These are phyloP conservation scores for Nasonia vitripennis DNA, from an alignment of 1,140 invertebrate species.

Conservation along the genomic window DNA sequence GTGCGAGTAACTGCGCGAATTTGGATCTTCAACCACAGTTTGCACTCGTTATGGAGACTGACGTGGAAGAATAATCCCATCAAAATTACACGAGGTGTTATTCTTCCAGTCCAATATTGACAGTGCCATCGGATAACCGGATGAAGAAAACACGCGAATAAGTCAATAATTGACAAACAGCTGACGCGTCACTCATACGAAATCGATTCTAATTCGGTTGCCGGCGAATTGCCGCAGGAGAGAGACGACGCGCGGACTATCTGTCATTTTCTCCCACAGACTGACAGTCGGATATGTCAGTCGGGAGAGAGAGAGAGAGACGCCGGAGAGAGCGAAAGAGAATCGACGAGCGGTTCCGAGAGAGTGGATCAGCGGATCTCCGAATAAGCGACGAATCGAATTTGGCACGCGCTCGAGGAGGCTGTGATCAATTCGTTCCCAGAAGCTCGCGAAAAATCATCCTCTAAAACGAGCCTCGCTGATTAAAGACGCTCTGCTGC, in stretches of 20 bases:
- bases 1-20: too few species aligned
- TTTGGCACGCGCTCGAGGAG: not conserved
- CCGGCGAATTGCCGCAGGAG: not conserved
- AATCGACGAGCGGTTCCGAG: not conserved
- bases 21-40: too few species aligned
- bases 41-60: too few species aligned
- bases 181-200: not conserved
- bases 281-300: not conserved
- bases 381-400: not conserved
- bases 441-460: too few species aligned
- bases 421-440: too few species aligned
- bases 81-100: too few species aligned
- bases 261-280: not conserved
- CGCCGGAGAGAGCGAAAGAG: not conserved
- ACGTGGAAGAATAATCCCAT: too few species aligned
- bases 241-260: too few species aligned
- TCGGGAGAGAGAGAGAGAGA: not conserved
- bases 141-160: not conserved
- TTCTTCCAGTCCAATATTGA: too few species aligned
- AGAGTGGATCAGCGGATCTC: not conserved
- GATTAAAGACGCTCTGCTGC: too few species aligned
- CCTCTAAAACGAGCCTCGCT: too few species aligned
- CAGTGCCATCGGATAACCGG: not conserved
- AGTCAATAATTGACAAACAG: not conserved
- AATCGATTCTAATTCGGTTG: slow-evolving; percentile 17